phyloP scores from a whole-genome alignment of 2,797 vertebrate genomes.

The Sarcophilus harrisii region DNA sequence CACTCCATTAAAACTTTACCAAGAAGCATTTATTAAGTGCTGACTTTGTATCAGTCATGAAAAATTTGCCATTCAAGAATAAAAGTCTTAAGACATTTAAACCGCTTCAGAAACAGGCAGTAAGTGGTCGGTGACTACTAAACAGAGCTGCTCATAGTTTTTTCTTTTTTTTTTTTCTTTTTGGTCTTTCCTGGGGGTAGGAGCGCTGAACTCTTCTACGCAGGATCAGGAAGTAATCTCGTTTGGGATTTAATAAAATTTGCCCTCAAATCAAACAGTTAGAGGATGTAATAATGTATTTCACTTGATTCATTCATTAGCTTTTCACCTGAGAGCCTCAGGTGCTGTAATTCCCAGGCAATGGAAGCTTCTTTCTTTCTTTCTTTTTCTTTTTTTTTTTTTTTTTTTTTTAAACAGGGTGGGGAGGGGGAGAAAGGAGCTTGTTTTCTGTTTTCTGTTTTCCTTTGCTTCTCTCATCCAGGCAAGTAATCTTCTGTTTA shows the following conservation, averaged over 20 bases:
- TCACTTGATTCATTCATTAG: constrained; percentile 78
- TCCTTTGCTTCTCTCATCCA: neutral
- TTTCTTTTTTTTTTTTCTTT: neutral
- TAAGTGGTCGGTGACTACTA: neutral
- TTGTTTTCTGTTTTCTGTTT: constrained; percentile 7
- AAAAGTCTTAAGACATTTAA: constrained; percentile 35
- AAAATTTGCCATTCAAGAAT: neutral
- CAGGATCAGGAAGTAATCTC: constrained; percentile 69
- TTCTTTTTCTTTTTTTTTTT: neutral
- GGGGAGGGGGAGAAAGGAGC: neutral
- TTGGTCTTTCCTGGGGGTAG: constrained; percentile 67
- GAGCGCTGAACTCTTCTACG: constrained; percentile 29
- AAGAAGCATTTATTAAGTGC: neutral
- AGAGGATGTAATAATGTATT: constrained; percentile 73
- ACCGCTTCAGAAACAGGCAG: constrained; percentile 36
- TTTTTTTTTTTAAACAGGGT: neutral
- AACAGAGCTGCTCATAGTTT: constrained; percentile 56
- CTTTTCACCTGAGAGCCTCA: constrained; percentile 70
- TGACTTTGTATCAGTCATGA: neutral
- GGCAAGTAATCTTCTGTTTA: neutral
- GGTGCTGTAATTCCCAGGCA: constrained; percentile 72
- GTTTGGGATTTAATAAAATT: constrained; percentile 77
- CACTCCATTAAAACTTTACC: neutral
- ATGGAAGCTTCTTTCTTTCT: constrained; percentile 13
- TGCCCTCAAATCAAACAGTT: constrained; percentile 69